A percentile compares a stretch with the other conserved stretches of the same genome.
These are phyloP conservation scores for Bucorvus abyssinicus DNA, from an alignment of 2,797 vertebrate genomes.

Conservation along the genomic window DNA sequence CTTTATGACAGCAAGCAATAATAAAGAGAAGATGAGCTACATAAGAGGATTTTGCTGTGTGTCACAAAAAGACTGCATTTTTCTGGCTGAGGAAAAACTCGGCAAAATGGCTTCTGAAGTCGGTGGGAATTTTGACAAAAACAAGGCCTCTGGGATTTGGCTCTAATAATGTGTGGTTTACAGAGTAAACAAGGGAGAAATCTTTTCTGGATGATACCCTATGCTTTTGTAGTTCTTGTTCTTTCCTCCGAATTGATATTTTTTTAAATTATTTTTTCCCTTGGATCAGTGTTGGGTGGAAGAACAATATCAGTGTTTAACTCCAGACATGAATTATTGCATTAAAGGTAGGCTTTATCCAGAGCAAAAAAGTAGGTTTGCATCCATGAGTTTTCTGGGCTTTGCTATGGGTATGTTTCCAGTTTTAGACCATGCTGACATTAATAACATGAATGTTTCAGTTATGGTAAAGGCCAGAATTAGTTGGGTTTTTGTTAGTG, in stretches of 20 bases:
- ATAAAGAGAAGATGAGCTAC: neutral
- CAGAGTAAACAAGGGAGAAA: neutral
- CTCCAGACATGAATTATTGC: neutral
- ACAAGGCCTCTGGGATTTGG: neutral
- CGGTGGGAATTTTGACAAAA: neutral
- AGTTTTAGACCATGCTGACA: neutral
- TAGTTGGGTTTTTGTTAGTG: neutral
- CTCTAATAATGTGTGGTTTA: neutral
- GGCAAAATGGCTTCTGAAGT: slow-evolving; percentile 6
- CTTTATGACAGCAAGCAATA: neutral
- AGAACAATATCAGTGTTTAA: neutral
- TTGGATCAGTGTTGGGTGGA: neutral
- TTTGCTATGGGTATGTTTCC: neutral
- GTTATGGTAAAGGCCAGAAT: slow-evolving; percentile 28
- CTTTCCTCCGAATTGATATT: neutral
- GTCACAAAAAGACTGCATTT: neutral
- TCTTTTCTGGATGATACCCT: neutral
- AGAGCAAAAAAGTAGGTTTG: neutral
- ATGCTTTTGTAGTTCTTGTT: neutral
- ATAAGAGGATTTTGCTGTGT: neutral
- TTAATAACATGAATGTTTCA: neutral
- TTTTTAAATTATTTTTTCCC: no score
- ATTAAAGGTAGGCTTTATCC: neutral
- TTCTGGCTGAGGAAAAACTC: neutral
- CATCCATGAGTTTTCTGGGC: neutral